These are phyloP conservation scores for Smithornis capensis DNA, from an alignment of 2,113 vertebrate genomes.

Conservation along the genomic window DNA sequence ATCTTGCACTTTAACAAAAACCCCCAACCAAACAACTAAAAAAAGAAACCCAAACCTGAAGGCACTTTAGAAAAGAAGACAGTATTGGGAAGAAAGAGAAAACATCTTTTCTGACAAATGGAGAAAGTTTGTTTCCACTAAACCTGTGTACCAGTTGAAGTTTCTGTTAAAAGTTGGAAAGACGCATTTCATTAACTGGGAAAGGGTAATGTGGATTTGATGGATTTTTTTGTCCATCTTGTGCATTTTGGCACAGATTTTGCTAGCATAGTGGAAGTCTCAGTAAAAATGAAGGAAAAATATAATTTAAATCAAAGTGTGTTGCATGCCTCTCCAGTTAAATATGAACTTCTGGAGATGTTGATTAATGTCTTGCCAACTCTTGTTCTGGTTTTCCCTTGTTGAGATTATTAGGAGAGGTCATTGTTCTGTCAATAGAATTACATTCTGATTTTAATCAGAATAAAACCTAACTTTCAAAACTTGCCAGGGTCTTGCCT, in stretches of 20 bases:
- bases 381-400: slow-evolving; percentile 10
- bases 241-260: neutral
- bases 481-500: slow-evolving; percentile 20
- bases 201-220: neutral
- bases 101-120: neutral
- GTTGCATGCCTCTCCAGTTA: neutral
- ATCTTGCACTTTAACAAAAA: neutral
- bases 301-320: neutral
- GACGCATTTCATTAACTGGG: neutral
- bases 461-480: slow-evolving; percentile 14
- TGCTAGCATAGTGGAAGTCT: neutral
- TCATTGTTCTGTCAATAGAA: slow-evolving; percentile 30
- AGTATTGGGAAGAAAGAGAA: neutral
- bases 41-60: neutral
- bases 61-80: neutral
- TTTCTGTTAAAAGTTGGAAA: neutral
- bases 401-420: neutral
- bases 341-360: neutral
- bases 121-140: neutral
- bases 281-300: neutral
- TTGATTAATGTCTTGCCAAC: neutral
- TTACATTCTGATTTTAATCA: slow-evolving; percentile 59
- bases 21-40: neutral
- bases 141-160: neutral
- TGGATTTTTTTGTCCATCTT: neutral